Evolutionary conservation across 1,140 invertebrate species (phyloP).

Genomic region (Campodea augens): DNA sequence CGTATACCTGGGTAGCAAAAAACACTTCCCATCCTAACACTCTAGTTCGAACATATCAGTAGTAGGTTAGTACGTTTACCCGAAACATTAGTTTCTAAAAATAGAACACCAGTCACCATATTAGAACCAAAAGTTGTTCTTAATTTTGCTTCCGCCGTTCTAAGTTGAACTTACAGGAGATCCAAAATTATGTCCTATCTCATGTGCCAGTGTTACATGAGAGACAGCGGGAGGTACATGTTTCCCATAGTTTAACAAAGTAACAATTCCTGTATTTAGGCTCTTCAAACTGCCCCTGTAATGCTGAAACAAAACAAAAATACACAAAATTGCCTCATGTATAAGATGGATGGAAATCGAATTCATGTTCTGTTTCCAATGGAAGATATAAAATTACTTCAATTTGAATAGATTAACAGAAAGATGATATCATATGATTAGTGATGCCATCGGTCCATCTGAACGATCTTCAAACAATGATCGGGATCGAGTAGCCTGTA

Average conservation of each 20-base stretch:
- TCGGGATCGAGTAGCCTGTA: too few relatives aligned
- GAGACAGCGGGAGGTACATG: slow-evolving; percentile 96
- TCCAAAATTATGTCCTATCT: slow-evolving; percentile 99
- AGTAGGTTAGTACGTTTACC: too few relatives aligned
- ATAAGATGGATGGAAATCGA: not conserved
- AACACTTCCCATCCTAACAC: too few relatives aligned
- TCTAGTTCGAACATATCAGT: too few relatives aligned
- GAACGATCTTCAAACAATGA: too few relatives aligned
- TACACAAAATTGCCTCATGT: slow-evolving; percentile 10
- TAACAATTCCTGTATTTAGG: slow-evolving; percentile 95
- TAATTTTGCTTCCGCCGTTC: too few relatives aligned
- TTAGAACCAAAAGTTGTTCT: too few relatives aligned
- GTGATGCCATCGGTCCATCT: too few relatives aligned
- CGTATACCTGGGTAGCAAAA: too few relatives aligned
- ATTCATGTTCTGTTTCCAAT: slow-evolving; percentile 1
- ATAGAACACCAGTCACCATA: too few relatives aligned
- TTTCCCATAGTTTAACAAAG: slow-evolving; percentile 94
- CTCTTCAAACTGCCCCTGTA: slow-evolving; percentile 87
- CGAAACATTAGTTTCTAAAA: too few relatives aligned
- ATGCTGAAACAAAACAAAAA: slow-evolving; percentile 42
- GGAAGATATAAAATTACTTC: not conserved
- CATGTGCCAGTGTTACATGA: slow-evolving; percentile 94
- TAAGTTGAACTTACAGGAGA: slow-evolving; percentile 83
- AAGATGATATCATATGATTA: slow-evolving; percentile 1
- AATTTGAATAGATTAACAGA: not conserved